Evolutionary conservation across 2,113 vertebrate genomes (phyloP).

Genomic region (Microcebus ravelobensis): DNA sequence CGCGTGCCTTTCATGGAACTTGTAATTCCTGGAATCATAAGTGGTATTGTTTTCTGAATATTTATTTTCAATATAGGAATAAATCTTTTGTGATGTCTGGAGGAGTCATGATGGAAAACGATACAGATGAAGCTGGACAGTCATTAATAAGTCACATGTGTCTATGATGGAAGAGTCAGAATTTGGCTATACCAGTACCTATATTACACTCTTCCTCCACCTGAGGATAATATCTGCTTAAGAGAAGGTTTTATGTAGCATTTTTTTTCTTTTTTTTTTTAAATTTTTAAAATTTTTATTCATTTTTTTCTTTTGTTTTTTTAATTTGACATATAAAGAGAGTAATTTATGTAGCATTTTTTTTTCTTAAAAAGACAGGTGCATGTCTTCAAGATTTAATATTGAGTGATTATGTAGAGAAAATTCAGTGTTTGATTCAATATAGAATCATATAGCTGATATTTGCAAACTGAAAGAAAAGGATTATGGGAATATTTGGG

Average conservation of each 20-base stretch:
- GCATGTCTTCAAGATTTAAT: background rate
- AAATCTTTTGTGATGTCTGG: background rate
- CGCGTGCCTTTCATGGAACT: conserved; percentile 83
- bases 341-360: background rate
- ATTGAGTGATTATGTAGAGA: background rate
- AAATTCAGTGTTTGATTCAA: background rate
- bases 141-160: background rate
- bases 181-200: background rate
- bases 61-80: background rate
- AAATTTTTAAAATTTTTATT: background rate
- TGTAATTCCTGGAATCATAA: background rate
- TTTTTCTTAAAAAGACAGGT: background rate
- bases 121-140: background rate
- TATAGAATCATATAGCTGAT: background rate
- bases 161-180: background rate
- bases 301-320: no score
- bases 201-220: background rate
- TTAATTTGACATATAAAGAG: no score
- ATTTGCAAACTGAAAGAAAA: background rate
- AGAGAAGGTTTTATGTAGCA: background rate
- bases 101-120: background rate
- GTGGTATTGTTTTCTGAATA: conserved; percentile 43
- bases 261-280: background rate
- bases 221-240: background rate
- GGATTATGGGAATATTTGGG: background rate